These are phyloP conservation scores for Notarius quadriscutis DNA, from an alignment of 2,113 vertebrate genomes.

Conservation along the genomic window DNA sequence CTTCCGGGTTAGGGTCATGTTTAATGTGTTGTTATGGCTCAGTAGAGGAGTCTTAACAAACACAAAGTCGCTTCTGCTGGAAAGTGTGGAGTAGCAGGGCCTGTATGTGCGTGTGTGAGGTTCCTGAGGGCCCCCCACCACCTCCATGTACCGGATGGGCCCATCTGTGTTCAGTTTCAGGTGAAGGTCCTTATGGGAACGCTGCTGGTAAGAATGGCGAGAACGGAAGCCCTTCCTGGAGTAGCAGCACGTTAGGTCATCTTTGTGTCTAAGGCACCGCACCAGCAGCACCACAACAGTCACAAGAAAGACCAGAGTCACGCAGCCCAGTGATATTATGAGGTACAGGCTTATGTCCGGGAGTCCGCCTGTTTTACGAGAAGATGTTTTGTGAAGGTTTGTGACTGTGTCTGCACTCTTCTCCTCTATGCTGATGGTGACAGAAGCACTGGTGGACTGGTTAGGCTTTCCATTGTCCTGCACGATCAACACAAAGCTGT, in stretches of 20 bases:
- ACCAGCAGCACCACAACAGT: conserved; percentile 75
- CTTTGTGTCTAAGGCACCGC: conserved; percentile 74
- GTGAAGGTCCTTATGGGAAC: conserved; percentile 78
- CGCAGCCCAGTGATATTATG: conserved; percentile 81
- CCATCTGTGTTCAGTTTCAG: conserved; percentile 85
- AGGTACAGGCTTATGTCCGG: conserved; percentile 81
- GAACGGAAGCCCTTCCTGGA: conserved; percentile 72
- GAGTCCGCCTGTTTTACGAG: conserved; percentile 67
- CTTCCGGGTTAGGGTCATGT: conserved; percentile 78
- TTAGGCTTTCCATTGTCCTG: conserved; percentile 80
- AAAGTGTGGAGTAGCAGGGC: conserved; percentile 83
- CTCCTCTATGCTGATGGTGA: conserved; percentile 82
- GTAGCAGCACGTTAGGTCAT: conserved; percentile 73
- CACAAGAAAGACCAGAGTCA: conserved; percentile 79
- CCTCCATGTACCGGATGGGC: conserved; percentile 88
- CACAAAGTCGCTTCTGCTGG: conserved; percentile 86
- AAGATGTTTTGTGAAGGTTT: conserved; percentile 66
- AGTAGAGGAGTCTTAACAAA: conserved; percentile 86
- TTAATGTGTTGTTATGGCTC: conserved; percentile 79
- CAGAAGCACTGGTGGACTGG: conserved; percentile 73
- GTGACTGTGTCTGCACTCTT: conserved; percentile 65
- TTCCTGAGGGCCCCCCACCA: conserved; percentile 79
- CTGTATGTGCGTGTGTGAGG: conserved; percentile 80
- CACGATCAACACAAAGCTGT: conserved; percentile 77
- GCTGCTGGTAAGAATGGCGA: conserved; percentile 72